phyloP scores from a whole-genome alignment of 2,113 vertebrate species.

The Junco hyemalis region DNA sequence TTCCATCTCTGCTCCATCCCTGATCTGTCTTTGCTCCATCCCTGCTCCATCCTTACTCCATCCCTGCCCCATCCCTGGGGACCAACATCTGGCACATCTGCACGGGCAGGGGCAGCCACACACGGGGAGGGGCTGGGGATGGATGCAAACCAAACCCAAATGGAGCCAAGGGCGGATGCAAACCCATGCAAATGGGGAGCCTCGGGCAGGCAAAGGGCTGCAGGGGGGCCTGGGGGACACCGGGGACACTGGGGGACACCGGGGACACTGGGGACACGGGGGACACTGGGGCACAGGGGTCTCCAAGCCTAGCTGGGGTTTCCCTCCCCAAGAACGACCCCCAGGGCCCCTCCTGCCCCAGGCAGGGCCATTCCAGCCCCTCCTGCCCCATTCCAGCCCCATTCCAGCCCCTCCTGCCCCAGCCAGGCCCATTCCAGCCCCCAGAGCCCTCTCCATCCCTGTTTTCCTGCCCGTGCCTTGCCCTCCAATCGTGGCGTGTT shows the following conservation, averaged over 20 bases:
- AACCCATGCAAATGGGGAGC: background rate
- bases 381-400: accelerated
- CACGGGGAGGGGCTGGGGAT: background rate
- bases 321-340: background rate
- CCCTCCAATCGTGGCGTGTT: background rate
- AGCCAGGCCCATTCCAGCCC: accelerated
- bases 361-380: accelerated
- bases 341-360: background rate
- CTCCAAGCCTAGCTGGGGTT: background rate
- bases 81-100: background rate
- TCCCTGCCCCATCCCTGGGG: background rate
- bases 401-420: accelerated
- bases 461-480: background rate
- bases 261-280: background rate
- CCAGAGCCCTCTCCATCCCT: background rate
- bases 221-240: too few relatives aligned
- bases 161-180: background rate
- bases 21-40: background rate
- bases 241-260: accelerated
- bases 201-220: background rate
- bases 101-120: accelerated
- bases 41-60: background rate
- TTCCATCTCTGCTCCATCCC: too few relatives aligned
- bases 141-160: background rate
- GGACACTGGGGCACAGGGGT: too few relatives aligned